phyloP scores from a whole-genome alignment of 2,888 invertebrate species.

The Patella pellucida region DNA sequence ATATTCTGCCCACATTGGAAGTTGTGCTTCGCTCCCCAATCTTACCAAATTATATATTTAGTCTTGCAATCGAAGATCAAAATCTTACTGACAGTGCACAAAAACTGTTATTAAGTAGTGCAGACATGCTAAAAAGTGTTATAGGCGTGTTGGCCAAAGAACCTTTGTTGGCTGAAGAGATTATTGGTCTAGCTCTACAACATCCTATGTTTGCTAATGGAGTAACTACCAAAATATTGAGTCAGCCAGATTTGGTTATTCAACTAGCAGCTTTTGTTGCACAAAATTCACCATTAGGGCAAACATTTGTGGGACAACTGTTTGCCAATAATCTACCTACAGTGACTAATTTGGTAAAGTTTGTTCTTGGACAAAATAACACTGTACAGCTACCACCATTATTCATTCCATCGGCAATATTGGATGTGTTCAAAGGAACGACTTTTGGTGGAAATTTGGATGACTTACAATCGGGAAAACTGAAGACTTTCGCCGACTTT shows the following conservation, averaged over 20 bases:
- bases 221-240: background rate
- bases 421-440: background rate
- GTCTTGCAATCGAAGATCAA: background rate
- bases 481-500: background rate
- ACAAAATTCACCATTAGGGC: background rate
- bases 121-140: background rate
- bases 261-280: background rate
- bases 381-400: background rate
- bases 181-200: background rate
- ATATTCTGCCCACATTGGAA: background rate
- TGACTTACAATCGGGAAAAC: background rate
- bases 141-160: background rate
- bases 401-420: background rate
- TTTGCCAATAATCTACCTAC: background rate
- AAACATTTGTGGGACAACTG: background rate
- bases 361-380: background rate
- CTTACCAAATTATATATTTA: background rate
- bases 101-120: background rate
- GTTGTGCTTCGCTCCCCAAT: background rate
- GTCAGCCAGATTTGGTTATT: background rate
- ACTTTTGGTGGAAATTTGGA: background rate
- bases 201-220: background rate
- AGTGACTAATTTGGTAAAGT: background rate
- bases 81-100: background rate
- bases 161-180: background rate